phyloP scores from a whole-genome alignment of 2,113 vertebrate genomes.

The Hydropotes inermis region DNA sequence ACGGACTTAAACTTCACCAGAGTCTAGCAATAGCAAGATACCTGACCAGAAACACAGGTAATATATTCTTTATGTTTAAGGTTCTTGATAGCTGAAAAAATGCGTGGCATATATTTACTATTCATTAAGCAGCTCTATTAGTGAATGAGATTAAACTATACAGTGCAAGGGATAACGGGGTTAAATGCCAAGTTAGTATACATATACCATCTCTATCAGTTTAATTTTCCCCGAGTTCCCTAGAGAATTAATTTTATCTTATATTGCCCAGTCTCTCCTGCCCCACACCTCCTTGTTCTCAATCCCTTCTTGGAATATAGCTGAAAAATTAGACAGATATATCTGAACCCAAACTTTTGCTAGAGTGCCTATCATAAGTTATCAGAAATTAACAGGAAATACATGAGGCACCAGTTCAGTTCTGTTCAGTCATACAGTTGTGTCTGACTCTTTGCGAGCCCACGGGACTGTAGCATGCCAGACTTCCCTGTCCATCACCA shows the following conservation, averaged over 20 bases:
- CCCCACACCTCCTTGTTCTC: not conserved
- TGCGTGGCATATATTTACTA: not conserved
- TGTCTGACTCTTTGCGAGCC: not conserved
- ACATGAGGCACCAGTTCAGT: not conserved
- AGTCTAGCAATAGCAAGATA: constrained; percentile 86
- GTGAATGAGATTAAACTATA: not conserved
- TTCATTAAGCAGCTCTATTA: not conserved
- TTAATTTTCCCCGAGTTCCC: not conserved
- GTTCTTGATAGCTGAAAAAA: not conserved
- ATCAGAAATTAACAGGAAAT: not conserved
- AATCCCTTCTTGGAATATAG: not conserved
- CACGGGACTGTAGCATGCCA: too few relatives aligned
- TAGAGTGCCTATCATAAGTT: not conserved
- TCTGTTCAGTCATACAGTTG: not conserved
- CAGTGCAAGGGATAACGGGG: not conserved
- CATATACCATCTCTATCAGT: not conserved
- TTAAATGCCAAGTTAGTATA: not conserved
- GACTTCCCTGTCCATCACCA: too few relatives aligned
- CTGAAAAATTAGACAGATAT: not conserved
- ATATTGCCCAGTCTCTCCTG: not conserved
- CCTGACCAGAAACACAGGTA: constrained; percentile 84
- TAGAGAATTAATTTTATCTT: not conserved
- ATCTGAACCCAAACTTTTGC: not conserved
- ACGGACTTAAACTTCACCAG: constrained; percentile 81
- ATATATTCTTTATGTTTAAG: not conserved